Conservation (phyloP, 23 tunicate genomes). For the Phallusia fumigata region DNA sequence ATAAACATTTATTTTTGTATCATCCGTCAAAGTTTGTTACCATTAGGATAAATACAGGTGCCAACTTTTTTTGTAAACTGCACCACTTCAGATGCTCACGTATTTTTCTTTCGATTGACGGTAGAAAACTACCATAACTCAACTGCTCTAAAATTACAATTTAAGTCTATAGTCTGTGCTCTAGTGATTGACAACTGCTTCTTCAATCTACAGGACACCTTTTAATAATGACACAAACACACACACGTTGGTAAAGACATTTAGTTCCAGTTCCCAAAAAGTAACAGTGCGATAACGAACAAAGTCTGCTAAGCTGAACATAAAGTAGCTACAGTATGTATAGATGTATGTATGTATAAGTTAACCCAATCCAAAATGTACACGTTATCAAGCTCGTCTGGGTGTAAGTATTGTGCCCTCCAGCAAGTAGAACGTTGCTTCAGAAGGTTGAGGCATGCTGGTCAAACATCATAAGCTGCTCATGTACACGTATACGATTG, state of each 20-base stretch:
- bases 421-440: conserved; percentile 1
- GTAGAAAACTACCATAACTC: no score
- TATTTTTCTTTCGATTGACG: no score
- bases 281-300: neutral
- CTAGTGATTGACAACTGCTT: no score
- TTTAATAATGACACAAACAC: neutral
- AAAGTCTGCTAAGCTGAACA: neutral
- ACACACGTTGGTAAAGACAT: neutral
- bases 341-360: neutral
- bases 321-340: neutral
- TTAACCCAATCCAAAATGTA: neutral
- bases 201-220: neutral
- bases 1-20: neutral
- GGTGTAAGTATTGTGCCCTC: conserved; percentile 2
- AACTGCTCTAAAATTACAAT: no score
- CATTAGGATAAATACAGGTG: no score
- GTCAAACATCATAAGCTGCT: neutral
- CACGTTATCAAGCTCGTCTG: conserved; percentile 17
- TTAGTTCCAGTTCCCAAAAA: conserved; percentile 2
- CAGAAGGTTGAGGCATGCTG: conserved; percentile 15
- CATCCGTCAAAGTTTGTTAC: no score
- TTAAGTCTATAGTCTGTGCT: no score
- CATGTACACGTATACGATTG: neutral
- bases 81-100: no score
- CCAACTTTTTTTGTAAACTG: no score